Base-by-base conservation (phyloP, 2,888 invertebrate genomes). In the Epinotia nisella region DNA sequence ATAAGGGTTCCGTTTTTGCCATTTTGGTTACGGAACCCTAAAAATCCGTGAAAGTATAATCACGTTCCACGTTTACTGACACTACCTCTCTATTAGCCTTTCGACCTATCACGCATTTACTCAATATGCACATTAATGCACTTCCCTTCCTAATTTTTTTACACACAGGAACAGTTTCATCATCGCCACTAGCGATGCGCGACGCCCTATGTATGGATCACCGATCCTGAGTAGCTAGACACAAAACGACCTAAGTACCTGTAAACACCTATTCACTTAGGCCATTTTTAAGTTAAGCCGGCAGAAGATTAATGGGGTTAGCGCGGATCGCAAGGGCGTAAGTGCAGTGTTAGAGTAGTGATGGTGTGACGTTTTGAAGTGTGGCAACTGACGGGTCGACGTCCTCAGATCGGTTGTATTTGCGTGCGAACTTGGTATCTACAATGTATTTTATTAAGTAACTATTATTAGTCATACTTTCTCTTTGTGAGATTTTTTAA, bases 121-220 rank as follows among this genome's bases (percentile, higher is more conserved):
- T 17, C 19, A 60, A 41, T 17, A 39, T 13, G 39, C 29, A 58
- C 58, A 60, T 3, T 10, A 60, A 15, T 53, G 35, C 24, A 21
- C 4, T 45, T 45, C 56, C 24, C 9, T 13, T 49, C 35, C 35
- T 41, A 15, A 15, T n/a, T 9, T 45, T 55, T 61, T 41, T 51
- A 41, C 39, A 11, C 49, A 61, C 56, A 51, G 67, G 67, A 62
- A 64, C 41, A 17, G n/a, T 53, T 39, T 53, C 64, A 64, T 73
- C 58, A 73, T 49, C 24, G 58, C 58, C 51, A 13, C 29, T 53
- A 53, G 11, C 64, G 17, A 51, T 64, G 51, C 73, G 68, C 51
- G 51, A 41, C 68, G 62, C 73, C 73, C 69, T 58, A 64, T 73
- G 24, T n/a, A 59, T 17, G 59, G 67, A 68, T 68, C 67, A 68